These are phyloP conservation scores for Amblyraja radiata DNA, from an alignment of 2,797 vertebrate genomes.

Conservation along the genomic window DNA sequence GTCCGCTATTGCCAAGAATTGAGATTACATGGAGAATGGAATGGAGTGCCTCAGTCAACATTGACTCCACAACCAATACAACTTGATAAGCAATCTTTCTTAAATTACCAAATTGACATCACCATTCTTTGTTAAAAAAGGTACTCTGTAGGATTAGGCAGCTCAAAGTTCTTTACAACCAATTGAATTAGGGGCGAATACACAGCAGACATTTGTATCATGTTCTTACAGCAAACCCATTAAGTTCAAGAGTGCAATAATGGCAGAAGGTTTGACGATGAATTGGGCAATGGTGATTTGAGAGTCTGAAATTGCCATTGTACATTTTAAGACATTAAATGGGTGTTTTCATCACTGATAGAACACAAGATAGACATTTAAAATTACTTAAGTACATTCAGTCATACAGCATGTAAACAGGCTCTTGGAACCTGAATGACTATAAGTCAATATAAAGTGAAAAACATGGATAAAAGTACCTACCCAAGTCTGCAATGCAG, in stretches of 20 bases:
- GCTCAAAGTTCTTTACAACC: too few relatives aligned
- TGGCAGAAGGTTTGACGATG: not conserved
- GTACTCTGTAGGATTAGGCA: not conserved
- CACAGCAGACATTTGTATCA: not conserved
- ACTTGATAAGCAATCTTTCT: too few relatives aligned
- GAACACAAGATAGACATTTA: not conserved
- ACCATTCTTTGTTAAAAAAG: not conserved
- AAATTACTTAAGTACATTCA: not conserved
- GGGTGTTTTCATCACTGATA: not conserved
- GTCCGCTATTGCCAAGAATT: not conserved
- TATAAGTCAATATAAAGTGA: not conserved
- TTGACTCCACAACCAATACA: not conserved
- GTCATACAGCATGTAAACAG: too few relatives aligned
- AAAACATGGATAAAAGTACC: slow-evolving; percentile 42
- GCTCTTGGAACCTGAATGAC: too few relatives aligned
- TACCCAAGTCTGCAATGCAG: slow-evolving; percentile 93
- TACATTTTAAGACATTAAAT: not conserved
- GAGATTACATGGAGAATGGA: not conserved
- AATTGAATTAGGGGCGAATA: not conserved
- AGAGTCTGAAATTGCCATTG: not conserved
- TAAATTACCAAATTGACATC: not conserved
- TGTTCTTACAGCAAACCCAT: not conserved
- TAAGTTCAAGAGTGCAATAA: not conserved
- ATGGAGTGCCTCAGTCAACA: not conserved
- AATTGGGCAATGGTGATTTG: not conserved